Evolutionary conservation across 1,140 invertebrate genomes (phyloP), one percentile per base, ranked within the genome.

Genomic region (Phymastichus coffea): DNA sequence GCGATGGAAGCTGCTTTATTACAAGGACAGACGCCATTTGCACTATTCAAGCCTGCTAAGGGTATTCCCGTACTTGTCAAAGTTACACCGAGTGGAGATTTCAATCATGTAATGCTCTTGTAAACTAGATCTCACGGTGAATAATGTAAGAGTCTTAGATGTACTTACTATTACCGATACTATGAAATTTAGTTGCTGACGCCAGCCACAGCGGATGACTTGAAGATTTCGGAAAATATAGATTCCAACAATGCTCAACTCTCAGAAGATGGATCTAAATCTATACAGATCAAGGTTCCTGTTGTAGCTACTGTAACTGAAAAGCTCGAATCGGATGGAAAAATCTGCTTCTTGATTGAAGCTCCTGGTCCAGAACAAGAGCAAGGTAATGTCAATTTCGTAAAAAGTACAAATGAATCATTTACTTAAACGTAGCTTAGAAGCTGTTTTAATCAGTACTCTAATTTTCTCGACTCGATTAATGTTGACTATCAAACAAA

Each of bases 51-150:
- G 64, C 83, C 83, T 14, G 73, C 79, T 28, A 82, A 81, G 57
- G 83, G 83, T 43, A 82, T 83, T 65, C 84, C 84, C 8, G 80
- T 86, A n/a, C 74, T 86, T 10, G 84, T 86, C n/a, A 84, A 85
- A 66, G 79, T 86, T 38, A 70, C 81, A 26, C 70, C 80, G 12
- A 80, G 77, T 28, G 73, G 73, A 22, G 74, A 65, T 48, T 69
- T 80, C 38, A 84, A 84, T 70, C 81, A 85, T 61, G 82, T 83
- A 73, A 75, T 52, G 64, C 25, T 17, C n/a, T n/a, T n/a, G n/a
- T n/a, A n/a, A n/a, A n/a, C n/a, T 52, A 48, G 61, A 19, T 61
- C 35, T 62, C 37, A 40, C 28, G 37, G 23, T 38, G 19, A 25
- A 12, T 26, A n/a, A 35, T 9, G n/a, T 63, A 58, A 51, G 57